A percentile compares a stretch with the other conserved stretches of the same genome.
phyloP scores from a whole-genome alignment of 2,797 vertebrate species.

The Enteromius mattozi region DNA sequence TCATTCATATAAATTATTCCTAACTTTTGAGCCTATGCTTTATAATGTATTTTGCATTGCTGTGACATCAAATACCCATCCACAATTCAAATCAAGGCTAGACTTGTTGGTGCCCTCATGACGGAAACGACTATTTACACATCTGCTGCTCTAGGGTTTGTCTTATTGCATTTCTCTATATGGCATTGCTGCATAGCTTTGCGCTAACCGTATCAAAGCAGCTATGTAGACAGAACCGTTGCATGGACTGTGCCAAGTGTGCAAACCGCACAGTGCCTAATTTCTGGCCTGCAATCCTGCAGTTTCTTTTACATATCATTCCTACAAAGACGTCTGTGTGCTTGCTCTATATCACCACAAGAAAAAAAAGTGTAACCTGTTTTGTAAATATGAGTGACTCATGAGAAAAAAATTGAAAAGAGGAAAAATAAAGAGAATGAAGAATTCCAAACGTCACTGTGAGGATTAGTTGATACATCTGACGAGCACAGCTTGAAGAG shows the following conservation, averaged over 20 bases:
- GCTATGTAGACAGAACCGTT: not conserved
- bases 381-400: not conserved
- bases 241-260: not conserved
- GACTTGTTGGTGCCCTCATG: not conserved
- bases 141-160: not conserved
- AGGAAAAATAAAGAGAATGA: not conserved
- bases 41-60: not conserved
- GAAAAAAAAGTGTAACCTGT: too few relatives aligned
- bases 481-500: not conserved
- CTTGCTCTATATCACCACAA: not conserved
- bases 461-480: not conserved
- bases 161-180: not conserved
- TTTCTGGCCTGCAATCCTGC: too few relatives aligned
- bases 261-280: not conserved
- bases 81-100: not conserved
- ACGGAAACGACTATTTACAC: constrained; percentile 2
- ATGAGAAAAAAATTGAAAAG: not conserved
- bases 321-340: not conserved
- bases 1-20: not conserved
- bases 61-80: not conserved
- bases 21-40: not conserved
- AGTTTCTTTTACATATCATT: not conserved
- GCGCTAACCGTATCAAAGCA: not conserved
- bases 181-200: not conserved
- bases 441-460: not conserved